phyloP scores from a whole-genome alignment of 2,113 vertebrate genomes.

The Dolichotis patagonum region DNA sequence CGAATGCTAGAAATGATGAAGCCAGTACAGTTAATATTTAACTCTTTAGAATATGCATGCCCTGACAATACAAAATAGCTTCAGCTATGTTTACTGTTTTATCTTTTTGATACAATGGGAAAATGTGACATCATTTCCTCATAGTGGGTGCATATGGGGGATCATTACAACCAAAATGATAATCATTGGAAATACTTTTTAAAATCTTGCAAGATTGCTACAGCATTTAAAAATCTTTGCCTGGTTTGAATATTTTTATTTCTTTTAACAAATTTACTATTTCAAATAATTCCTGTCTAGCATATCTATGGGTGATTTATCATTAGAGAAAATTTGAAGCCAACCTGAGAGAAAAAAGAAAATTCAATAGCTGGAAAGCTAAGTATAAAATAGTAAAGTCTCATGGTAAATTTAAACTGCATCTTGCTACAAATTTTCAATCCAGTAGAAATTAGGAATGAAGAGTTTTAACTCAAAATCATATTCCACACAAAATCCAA shows the following conservation, averaged over 20 bases:
- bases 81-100: conserved; percentile 69
- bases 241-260: conserved; percentile 63
- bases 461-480: conserved; percentile 66
- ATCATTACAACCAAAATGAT: conserved; percentile 64
- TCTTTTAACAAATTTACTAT: conserved; percentile 53
- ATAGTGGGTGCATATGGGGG: conserved; percentile 57
- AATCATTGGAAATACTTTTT: conserved; percentile 43
- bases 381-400: conserved; percentile 79
- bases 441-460: conserved; percentile 81
- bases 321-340: conserved; percentile 77
- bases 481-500: conserved; percentile 78
- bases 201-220: conserved; percentile 68
- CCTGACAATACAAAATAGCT: conserved; percentile 82
- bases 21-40: conserved; percentile 70
- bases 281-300: conserved; percentile 69
- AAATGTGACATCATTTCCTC: conserved; percentile 76
- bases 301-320: conserved; percentile 79
- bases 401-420: conserved; percentile 73
- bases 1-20: conserved; percentile 74
- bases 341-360: conserved; percentile 73
- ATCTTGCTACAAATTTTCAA: conserved; percentile 79
- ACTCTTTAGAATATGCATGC: conserved; percentile 78
- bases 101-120: conserved; percentile 71
- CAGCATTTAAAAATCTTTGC: conserved; percentile 60
- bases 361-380: conserved; percentile 79